Evolutionary conservation across 2,888 invertebrate species (phyloP).

Genomic region (Lingula anatina): DNA sequence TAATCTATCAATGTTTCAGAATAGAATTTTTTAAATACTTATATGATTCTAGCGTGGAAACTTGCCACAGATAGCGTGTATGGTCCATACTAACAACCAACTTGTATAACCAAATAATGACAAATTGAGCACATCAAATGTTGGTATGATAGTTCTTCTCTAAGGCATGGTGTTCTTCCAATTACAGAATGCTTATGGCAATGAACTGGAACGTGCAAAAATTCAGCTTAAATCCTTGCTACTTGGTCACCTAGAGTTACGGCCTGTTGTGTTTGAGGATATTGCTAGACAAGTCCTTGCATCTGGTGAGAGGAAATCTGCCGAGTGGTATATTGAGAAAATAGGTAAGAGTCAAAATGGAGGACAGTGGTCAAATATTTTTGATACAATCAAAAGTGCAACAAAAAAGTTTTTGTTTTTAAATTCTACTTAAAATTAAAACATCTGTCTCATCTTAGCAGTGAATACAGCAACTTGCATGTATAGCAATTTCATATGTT

Average conservation of each 20-base stretch:
- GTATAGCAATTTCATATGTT: neutral
- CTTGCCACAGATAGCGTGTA: too few species aligned
- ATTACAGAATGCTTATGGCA: too few species aligned
- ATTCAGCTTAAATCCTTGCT: constrained; percentile 97
- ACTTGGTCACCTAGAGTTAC: constrained; percentile 95
- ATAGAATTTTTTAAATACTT: too few species aligned
- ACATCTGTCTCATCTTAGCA: neutral
- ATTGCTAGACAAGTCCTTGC: constrained; percentile 94
- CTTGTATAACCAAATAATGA: too few species aligned
- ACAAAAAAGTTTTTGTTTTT: neutral
- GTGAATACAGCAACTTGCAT: neutral
- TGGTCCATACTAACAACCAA: too few species aligned
- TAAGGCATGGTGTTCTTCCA: too few species aligned
- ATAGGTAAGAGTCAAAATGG: constrained; percentile 65
- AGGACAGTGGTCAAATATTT: neutral
- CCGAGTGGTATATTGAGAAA: constrained; percentile 84
- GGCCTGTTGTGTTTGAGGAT: constrained; percentile 98
- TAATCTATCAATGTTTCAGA: too few species aligned
- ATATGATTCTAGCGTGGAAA: too few species aligned
- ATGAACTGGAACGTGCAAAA: constrained; percentile 76
- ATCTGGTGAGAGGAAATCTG: constrained; percentile 83
- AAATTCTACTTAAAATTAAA: too few species aligned
- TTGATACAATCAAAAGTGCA: neutral
- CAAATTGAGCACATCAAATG: too few species aligned
- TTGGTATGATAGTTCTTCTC: too few species aligned